Evolutionary conservation across 2,797 vertebrate species (phyloP), one percentile per base, ranked within the genome.

Genomic region (Paedocypris micromegethes): DNA sequence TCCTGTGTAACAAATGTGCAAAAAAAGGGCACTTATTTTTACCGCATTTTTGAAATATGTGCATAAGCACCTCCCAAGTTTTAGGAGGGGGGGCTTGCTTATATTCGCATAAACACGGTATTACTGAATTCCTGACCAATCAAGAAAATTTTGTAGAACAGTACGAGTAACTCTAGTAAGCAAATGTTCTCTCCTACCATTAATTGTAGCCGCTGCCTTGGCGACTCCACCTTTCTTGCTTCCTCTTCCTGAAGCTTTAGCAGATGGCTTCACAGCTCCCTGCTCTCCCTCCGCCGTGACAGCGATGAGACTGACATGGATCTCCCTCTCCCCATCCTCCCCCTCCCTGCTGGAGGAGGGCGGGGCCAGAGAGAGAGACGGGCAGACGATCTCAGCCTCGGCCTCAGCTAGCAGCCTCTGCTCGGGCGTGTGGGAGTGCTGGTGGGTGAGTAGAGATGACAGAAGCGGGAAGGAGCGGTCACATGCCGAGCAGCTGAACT

Each of bases 381-480:
- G 90, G 42, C 89, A 92, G 2, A 93, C 91, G 2, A 94, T 93
- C 83, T 95, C 93, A 0, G 93, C 93, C 37, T 93, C 93, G 0
- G 93, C 92, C 77, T 93, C 93, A 0, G 91, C 90, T 60, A 93
- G 86, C 40, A 91, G 90, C 37, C 90, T 89, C 59, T 94, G 94
- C 81, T 94, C 94, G 1, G 91, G 92, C 7, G 92, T 93, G 79
- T 96, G 94, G 44, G 92, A 91, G 83, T 93, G 92, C 81, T 96
- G 94, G 83, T 96, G 94, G 41, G 89, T 92, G 77, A 96, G 84
- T 47, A 97, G 90, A 41, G 92, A 93, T 4, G 93, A 92, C 66
- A 88, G 91, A 55, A 84, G 91, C 58, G 89, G 87, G 83, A 96
- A 91, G 79, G 92, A 85, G 80, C 91, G 82, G 78, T 94, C 94